phyloP scores from a whole-genome alignment of 2,888 invertebrate genomes.

The Tortrix viridana region DNA sequence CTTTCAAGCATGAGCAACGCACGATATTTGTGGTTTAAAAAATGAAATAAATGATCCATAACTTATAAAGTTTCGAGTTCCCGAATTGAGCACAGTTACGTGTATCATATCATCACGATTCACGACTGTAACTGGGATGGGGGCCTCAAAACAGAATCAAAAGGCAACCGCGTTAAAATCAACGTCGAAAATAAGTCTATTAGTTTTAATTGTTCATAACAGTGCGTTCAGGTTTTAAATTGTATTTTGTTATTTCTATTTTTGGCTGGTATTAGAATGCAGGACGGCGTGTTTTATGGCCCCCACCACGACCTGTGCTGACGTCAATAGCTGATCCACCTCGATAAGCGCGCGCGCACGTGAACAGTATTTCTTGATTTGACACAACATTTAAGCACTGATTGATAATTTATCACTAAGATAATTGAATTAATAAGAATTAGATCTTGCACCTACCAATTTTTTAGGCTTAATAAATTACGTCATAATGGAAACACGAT shows the following conservation, averaged over 20 bases:
- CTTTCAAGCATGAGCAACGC: too few species aligned
- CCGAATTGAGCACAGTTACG: too few species aligned
- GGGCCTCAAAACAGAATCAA: too few species aligned
- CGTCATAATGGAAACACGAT: too few species aligned
- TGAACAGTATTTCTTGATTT: slow-evolving; percentile 21
- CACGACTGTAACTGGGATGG: too few species aligned
- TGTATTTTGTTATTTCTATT: slow-evolving; percentile 18
- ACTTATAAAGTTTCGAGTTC: too few species aligned
- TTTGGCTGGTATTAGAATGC: slow-evolving; percentile 19
- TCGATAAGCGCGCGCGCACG: slow-evolving; percentile 40
- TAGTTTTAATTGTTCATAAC: background rate
- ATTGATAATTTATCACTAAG: slow-evolving; percentile 15
- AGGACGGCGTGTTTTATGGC: slow-evolving; percentile 19
- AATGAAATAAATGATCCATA: too few species aligned
- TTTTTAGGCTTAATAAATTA: too few species aligned
- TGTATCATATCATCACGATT: too few species aligned
- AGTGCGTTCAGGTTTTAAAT: slow-evolving; percentile 1
- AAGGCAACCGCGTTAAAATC: too few species aligned
- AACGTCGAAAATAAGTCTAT: slow-evolving; percentile 29
- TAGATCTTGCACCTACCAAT: too few species aligned
- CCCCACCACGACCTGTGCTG: slow-evolving; percentile 15
- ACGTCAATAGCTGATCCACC: slow-evolving; percentile 37
- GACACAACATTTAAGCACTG: slow-evolving; percentile 13
- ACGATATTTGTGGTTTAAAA: too few species aligned
- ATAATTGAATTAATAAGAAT: background rate